Evolutionary conservation across 1,140 invertebrate species (phyloP), one percentile per base, ranked within the genome.

Genomic region (Periplaneta americana): DNA sequence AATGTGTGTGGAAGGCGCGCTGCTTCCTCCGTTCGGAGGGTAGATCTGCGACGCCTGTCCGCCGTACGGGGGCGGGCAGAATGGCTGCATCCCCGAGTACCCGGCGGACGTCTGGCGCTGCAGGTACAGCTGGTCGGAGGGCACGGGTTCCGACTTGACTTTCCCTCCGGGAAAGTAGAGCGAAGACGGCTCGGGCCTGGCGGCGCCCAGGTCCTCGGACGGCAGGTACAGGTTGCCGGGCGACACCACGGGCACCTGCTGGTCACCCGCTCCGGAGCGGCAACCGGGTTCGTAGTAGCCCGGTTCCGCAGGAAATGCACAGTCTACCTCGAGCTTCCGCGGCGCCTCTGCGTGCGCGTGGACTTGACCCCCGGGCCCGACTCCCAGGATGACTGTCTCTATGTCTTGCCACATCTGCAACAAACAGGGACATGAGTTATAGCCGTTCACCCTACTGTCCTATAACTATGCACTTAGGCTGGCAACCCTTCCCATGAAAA

Each of bases 371-470:
- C 31, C 34, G 34, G 28, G 82, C 37, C 85, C 85, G 33, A 83
- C 87, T 37, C 86, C 87, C 78, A 88, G 84, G 79, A 90, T 86
- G 34, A 90, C 88, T 36, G 86, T 90, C 83, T 90, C 89, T 79
- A 90, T 90, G 83, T 90, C 89, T 84, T 90, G 89, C 89, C 89
- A 90, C 86, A 89, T 89, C 89, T 90, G 85, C 8, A 85, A 86
- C 13, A 17, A 79, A 15, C 28, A 82, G n/a, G n/a, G n/a, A n/a
- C n/a, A n/a, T n/a, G n/a, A n/a, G n/a, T n/a, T n/a, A n/a, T n/a
- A n/a, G n/a, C n/a, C n/a, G n/a, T n/a, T n/a, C n/a, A n/a, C n/a
- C n/a, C n/a, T n/a, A n/a, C n/a, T n/a, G n/a, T n/a, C n/a, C n/a
- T n/a, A n/a, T n/a, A n/a, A n/a, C n/a, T n/a, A n/a, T n/a, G n/a